phyloP scores from a whole-genome alignment of 2,888 invertebrate species.

The Argyresthia goedartella region DNA sequence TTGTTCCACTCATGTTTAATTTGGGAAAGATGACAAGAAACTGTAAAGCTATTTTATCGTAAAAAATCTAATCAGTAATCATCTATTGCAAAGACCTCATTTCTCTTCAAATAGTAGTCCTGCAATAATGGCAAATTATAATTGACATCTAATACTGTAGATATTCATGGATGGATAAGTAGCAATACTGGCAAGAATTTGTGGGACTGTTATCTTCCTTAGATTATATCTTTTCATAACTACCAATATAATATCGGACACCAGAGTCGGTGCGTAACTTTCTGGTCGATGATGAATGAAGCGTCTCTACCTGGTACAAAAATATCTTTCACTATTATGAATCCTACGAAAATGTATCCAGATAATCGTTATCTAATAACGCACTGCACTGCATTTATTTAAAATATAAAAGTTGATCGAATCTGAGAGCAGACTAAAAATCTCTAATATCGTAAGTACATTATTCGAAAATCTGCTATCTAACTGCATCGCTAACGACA shows the following conservation, averaged over 20 bases:
- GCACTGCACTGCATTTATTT: slow-evolving; percentile 20
- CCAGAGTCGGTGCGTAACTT: slow-evolving; percentile 47
- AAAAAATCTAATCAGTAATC: slow-evolving; percentile 58
- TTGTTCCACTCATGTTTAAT: slow-evolving; percentile 19
- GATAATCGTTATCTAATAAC: slow-evolving; percentile 33
- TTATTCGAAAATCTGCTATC: slow-evolving; percentile 61
- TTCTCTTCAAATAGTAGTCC: not conserved
- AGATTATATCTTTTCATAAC: slow-evolving; percentile 38
- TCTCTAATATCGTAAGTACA: slow-evolving; percentile 53
- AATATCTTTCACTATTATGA: slow-evolving; percentile 54
- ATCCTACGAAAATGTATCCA: slow-evolving; percentile 60
- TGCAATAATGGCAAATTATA: slow-evolving; percentile 26
- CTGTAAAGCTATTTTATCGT: slow-evolving; percentile 59
- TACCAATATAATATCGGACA: slow-evolving; percentile 50
- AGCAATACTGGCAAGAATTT: slow-evolving; percentile 49
- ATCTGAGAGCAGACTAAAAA: slow-evolving; percentile 39
- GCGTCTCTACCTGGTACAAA: slow-evolving; percentile 61
- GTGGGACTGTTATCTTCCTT: slow-evolving; percentile 34
- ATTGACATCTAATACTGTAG: slow-evolving; percentile 23
- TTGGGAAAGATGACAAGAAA: slow-evolving; percentile 67
- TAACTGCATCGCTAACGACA: slow-evolving; percentile 59
- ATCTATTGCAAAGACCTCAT: slow-evolving; percentile 24
- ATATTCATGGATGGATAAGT: slow-evolving; percentile 62
- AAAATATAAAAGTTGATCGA: slow-evolving; percentile 35
- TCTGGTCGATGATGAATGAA: slow-evolving; percentile 54